A percentile compares a stretch with the other conserved stretches of the same genome.
Evolutionary conservation across 2,113 vertebrate species (phyloP).

Genomic region (Brachyhypopomus occidentalis): DNA sequence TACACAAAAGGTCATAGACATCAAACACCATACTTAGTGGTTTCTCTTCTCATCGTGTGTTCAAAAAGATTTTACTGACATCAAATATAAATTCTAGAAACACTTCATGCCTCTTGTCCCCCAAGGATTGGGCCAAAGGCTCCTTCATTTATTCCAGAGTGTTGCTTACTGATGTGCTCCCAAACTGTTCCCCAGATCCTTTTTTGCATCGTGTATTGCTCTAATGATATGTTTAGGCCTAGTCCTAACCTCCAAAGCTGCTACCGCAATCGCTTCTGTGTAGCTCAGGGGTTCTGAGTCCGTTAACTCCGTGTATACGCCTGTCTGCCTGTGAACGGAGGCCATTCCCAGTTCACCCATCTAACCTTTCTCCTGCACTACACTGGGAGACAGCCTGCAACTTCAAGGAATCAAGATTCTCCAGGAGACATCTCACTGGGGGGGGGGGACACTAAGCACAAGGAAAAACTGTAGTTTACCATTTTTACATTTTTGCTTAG

Average conservation of each 20-base stretch:
- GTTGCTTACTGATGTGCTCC: constrained; percentile 21
- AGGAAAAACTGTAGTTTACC: not conserved
- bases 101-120: not conserved
- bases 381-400: constrained; percentile 24
- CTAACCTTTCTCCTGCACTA: not conserved
- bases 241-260: constrained; percentile 54
- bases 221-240: constrained; percentile 71
- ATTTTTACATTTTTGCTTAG: constrained; percentile 15
- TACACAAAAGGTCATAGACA: constrained; percentile 54
- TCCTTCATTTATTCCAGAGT: constrained; percentile 20
- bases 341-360: not conserved
- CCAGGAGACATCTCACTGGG: not conserved
- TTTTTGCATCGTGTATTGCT: constrained; percentile 78
- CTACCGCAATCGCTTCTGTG: constrained; percentile 28
- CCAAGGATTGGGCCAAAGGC: not conserved
- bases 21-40: not conserved
- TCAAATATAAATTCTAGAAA: constrained; percentile 1
- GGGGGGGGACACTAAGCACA: constrained; percentile 8
- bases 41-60: not conserved
- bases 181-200: not conserved
- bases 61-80: constrained; percentile 18
- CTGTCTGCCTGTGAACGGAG: not conserved
- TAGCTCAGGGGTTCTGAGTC: not conserved
- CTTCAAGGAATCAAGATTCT: constrained; percentile 26
- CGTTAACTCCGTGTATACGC: not conserved